Evolutionary conservation across 2,888 invertebrate genomes (phyloP), one percentile per base, ranked within the genome.

Genomic region (Tridacna gigas): DNA sequence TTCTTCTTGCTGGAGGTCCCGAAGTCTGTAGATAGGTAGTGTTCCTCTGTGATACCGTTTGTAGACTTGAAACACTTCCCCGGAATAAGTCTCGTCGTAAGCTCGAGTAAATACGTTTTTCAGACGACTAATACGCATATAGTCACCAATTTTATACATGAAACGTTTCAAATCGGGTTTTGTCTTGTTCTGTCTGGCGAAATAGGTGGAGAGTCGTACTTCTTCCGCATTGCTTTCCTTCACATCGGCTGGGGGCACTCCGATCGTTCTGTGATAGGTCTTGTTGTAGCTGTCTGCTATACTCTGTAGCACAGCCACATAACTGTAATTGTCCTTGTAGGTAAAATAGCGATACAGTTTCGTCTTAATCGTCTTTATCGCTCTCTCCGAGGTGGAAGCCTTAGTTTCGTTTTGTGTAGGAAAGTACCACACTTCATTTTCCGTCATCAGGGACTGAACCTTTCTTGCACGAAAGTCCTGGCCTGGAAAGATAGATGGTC

Each of bases 221-320:
- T 84, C 84, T 45, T 82, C 79, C 22, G 78, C 51, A 26, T 88
- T 84, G 48, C 15, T 37, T 45, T 77, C 73, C n/a, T 79, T 83
- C 2, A 86, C 88, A n/a, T 28, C 81, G 5, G 67, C 74, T n/a
- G 0, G 87, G 86, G 45, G 84, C 61, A 78, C 83, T 83, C 25
- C 81, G 13, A 89, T 90, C 0, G 89, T 89, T 74, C 87, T 83
- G 65, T 90, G 89, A 77, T 77, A 86, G 5, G 88, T 90, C 7
- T 37, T 37, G 37, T 37, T 37, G 7, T 37, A 37, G 7, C 37
- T 37, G 7, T 37, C 37, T 4, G 37, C 37, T 7, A 37, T 7
- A 7, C 7, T 7, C 37, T 7, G 37, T 37, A 37, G 37, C 2
- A 37, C 7, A 2, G 37, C 3, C 7, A 37, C n/a, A n/a, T n/a